Evolutionary conservation across 1,140 invertebrate species (phyloP), one percentile per base, ranked within the genome.

Genomic region (Bombus ignitus): DNA sequence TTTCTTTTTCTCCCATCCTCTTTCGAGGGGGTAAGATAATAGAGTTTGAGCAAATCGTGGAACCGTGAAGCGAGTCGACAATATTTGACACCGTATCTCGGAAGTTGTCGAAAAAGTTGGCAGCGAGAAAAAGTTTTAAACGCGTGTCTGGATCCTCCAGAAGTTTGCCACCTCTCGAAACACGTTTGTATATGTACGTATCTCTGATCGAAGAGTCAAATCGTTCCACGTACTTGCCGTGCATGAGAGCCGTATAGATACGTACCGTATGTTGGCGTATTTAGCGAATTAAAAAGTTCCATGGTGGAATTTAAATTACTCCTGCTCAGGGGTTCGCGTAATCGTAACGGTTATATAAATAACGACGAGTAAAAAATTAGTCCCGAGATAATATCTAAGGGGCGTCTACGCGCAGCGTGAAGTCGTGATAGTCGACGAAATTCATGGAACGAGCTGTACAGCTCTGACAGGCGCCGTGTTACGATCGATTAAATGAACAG

Each of bases 401-500:
- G 76, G 76, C 83, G 75, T 80, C 18, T 72, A 66, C 77, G 79
- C 83, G 32, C 83, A 81, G 78, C 83, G 84, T 81, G 84, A 74
- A 68, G 62, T 37, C 79, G 28, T 35, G 84, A 85, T 79, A 62
- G 75, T 70, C 44, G 75, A 71, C 68, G 74, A 79, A 85, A 85
- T 85, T 85, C 84, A 70, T 81, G 84, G 71, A 74, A 44, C 84
- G 62, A 68, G 57, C 78, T 35, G 71, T 75, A 81, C 70, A 81
- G 57, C 71, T 28, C 77, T 84, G 88, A 87, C 85, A 77, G 85
- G 80, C 81, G 85, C 79, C 71, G 78, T 85, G 76, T 80, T 83
- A 71, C 74, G 81, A 87, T 89, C 88, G 89, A 90, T 90, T 83
- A 79, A 87, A 87, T 35, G 89, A 90, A 76, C 83, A 77, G 88